Base-by-base conservation (phyloP, 2,797 vertebrate species). In the Psittacula derbiana region DNA sequence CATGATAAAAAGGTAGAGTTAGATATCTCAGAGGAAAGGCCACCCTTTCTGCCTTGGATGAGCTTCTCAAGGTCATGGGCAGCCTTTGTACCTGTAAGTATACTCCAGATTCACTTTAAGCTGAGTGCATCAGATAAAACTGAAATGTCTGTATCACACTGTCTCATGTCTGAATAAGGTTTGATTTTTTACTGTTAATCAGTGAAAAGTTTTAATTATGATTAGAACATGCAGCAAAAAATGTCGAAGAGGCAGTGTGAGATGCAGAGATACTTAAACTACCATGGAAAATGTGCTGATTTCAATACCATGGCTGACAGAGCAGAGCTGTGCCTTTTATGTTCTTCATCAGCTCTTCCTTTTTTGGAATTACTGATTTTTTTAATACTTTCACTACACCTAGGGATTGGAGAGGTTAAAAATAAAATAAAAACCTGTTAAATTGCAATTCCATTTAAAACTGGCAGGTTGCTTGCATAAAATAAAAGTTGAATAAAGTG, bases 41-140 rank as follows among this genome's bases (percentile, higher is more conserved):
- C 80, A 95, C 76, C 86, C 86, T 66, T 79, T 73, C 76, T 78
- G 72, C 80, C 49, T 86, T 30, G 49, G 28, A 92, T 65, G 86
- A 94, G 86, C 86, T 92, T 33, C 84, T 85, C 96, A 96, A 96
- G 94, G 96, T 95, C 94, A 84, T 2, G 10, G 41, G 62, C 33
- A 24, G 78, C 83, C 89, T 94, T 87, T 83, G 70, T 69, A 53
- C 60, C 79, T 75, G 27, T 47, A 61, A 71, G 60, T 28, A 67
- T 27, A 40, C 31, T 72, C 85, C 84, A 81, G 62, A 73, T 69
- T 86, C 40, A 33, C 58, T 62, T 49, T 16, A 58, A 87, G 38
- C 62, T 52, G 31, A 83, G 69, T 30, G 23, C 58, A 85, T 65
- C 85, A 67, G 75, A 84, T 78, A 66, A 93, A 88, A 46, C 50